A percentile compares a stretch with the other conserved stretches of the same genome.
These are phyloP conservation scores for Galleria mellonella DNA, from an alignment of 1,140 invertebrate species.

Conservation along the genomic window DNA sequence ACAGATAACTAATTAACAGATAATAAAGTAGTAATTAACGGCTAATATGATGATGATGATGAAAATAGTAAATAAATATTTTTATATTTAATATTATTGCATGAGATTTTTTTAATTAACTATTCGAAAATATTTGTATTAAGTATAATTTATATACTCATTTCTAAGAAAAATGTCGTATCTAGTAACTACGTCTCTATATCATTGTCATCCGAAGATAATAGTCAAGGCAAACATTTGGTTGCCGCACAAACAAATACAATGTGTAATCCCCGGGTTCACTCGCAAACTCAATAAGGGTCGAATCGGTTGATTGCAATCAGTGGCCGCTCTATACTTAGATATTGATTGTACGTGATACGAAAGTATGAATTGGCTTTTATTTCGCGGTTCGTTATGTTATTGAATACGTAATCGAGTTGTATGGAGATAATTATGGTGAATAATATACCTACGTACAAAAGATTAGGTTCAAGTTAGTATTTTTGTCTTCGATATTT, in stretches of 20 bases:
- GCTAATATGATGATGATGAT: too few species aligned
- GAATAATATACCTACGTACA: too few species aligned
- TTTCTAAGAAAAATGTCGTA: neutral
- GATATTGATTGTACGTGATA: constrained; percentile 16
- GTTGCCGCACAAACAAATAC: constrained; percentile 29
- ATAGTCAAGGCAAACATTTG: constrained; percentile 33
- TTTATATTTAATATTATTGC: too few species aligned
- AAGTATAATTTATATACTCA: too few species aligned
- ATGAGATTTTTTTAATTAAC: too few species aligned
- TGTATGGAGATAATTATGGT: neutral
- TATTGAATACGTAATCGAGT: constrained; percentile 6
- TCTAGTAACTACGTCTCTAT: neutral
- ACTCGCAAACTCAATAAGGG: constrained; percentile 40
- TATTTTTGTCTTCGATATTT: too few species aligned
- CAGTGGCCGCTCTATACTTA: constrained; percentile 14
- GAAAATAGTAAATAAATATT: too few species aligned
- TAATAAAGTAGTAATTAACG: too few species aligned
- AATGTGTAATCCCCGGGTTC: constrained; percentile 8
- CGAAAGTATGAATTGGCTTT: constrained; percentile 14
- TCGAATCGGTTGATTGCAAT: constrained; percentile 43
- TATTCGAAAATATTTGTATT: too few species aligned
- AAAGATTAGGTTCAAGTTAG: too few species aligned
- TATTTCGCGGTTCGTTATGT: constrained; percentile 2
- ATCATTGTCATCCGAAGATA: constrained; percentile 15
- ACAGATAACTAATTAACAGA: too few species aligned